These are phyloP conservation scores for Sciurus vulgaris DNA, from an alignment of 2,797 vertebrate genomes.

Conservation along the genomic window DNA sequence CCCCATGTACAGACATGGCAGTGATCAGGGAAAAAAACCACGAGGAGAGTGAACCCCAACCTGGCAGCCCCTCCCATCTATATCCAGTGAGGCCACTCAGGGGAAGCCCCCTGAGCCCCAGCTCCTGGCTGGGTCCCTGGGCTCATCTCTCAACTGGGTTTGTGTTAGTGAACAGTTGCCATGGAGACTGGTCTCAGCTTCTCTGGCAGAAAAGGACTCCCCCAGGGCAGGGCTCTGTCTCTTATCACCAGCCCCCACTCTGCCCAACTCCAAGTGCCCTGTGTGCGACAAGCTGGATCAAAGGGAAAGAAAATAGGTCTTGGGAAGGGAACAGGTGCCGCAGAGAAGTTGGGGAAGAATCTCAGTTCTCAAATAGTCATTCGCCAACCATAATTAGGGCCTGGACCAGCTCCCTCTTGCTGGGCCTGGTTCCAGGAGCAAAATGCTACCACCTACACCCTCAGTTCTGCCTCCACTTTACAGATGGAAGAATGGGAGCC, in stretches of 20 bases:
- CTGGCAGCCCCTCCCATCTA: neutral
- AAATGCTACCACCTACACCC: conserved; percentile 40
- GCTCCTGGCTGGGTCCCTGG: conserved; percentile 45
- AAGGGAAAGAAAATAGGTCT: conserved; percentile 17
- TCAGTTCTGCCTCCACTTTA: conserved; percentile 38
- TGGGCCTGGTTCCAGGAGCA: conserved; percentile 45
- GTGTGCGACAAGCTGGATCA: neutral
- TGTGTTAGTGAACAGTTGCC: conserved; percentile 73
- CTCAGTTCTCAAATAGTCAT: conserved; percentile 35
- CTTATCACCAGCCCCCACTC: conserved; percentile 40
- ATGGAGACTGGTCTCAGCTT: conserved; percentile 74
- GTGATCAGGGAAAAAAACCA: neutral
- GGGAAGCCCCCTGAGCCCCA: conserved; percentile 47
- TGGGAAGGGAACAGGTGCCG: conserved; percentile 44
- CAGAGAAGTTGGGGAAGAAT: conserved; percentile 39
- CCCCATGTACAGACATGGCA: neutral
- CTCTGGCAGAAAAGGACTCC: conserved; percentile 76
- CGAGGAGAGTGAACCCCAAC: neutral
- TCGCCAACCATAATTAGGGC: neutral
- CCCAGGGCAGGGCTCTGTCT: conserved; percentile 70
- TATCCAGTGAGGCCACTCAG: conserved; percentile 3
- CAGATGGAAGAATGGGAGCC: conserved; percentile 42
- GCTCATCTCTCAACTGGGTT: conserved; percentile 51
- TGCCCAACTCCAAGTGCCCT: neutral
- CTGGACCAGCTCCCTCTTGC: neutral